A percentile compares a stretch with the other conserved stretches of the same genome.
Evolutionary conservation across 1,140 invertebrate genomes (phyloP).

Genomic region (Platyscapa corneri): DNA sequence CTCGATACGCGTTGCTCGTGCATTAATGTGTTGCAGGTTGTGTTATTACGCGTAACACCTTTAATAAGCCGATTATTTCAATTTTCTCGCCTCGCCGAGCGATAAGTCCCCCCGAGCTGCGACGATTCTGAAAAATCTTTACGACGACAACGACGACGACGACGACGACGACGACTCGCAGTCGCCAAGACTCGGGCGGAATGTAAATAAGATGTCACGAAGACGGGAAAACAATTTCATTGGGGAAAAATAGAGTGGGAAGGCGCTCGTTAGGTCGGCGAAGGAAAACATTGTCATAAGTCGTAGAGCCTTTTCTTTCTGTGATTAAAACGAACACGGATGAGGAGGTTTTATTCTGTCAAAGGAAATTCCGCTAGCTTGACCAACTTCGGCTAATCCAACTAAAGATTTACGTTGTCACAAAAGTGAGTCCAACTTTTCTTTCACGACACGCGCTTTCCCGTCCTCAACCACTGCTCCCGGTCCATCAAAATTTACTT

Average conservation of each 20-base stretch:
- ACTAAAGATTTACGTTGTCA: too few relatives aligned
- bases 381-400: too few relatives aligned
- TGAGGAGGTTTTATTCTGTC: too few relatives aligned
- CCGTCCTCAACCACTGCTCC: background rate
- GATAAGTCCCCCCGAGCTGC: too few relatives aligned
- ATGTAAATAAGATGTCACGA: background rate
- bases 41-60: background rate
- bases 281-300: slow-evolving; percentile 10
- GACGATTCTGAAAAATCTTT: background rate
- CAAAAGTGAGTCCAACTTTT: background rate
- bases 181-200: background rate
- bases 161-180: too few relatives aligned
- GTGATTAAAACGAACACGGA: too few relatives aligned
- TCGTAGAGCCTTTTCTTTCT: background rate
- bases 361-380: too few relatives aligned
- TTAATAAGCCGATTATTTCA: too few relatives aligned
- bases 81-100: too few relatives aligned
- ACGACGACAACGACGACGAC: too few relatives aligned
- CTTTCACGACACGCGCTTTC: background rate
- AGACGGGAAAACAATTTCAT: background rate
- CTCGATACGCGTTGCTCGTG: background rate
- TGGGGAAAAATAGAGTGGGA: background rate
- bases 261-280: background rate
- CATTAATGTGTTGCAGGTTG: background rate
- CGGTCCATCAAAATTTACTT: background rate